Conservation (phyloP, 35 echinoderm and acorn worm species). For the Eucidaris tribuloides region DNA sequence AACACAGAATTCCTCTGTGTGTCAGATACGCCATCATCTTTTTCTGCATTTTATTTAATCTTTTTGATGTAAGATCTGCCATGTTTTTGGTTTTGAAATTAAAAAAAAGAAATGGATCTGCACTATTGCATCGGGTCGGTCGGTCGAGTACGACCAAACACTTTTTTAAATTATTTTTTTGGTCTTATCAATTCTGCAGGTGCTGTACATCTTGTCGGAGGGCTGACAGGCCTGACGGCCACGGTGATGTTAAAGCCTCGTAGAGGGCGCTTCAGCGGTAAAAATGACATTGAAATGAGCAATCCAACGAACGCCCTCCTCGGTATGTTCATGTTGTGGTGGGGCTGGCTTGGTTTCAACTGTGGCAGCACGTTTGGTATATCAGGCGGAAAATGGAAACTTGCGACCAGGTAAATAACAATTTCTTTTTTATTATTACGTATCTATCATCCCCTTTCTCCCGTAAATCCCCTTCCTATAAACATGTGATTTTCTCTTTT, state of each 20-base stretch:
- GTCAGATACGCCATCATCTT: too few species aligned
- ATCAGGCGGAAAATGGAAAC: conserved; percentile 90
- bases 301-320: conserved; percentile 74
- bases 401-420: conserved; percentile 76
- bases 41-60: too few species aligned
- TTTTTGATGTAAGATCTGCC: neutral
- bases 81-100: neutral
- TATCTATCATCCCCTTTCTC: too few species aligned
- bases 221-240: conserved; percentile 55
- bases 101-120: too few species aligned
- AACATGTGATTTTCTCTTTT: too few species aligned
- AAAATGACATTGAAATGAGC: conserved; percentile 31
- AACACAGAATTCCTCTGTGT: too few species aligned
- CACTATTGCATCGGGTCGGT: too few species aligned
- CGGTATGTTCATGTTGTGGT: conserved; percentile 89
- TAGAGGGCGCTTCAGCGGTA: conserved; percentile 38
- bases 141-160: too few species aligned
- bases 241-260: conserved; percentile 68
- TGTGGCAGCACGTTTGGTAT: conserved; percentile 95
- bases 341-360: conserved; percentile 97
- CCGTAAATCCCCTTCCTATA: too few species aligned
- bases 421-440: too few species aligned
- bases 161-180: too few species aligned
- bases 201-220: conserved; percentile 77
- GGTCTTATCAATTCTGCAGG: too few species aligned